A percentile compares a stretch with the other conserved stretches of the same genome.
Conservation (phyloP, 2,113 vertebrate genomes). For the Choloepus hoffmanni region DNA sequence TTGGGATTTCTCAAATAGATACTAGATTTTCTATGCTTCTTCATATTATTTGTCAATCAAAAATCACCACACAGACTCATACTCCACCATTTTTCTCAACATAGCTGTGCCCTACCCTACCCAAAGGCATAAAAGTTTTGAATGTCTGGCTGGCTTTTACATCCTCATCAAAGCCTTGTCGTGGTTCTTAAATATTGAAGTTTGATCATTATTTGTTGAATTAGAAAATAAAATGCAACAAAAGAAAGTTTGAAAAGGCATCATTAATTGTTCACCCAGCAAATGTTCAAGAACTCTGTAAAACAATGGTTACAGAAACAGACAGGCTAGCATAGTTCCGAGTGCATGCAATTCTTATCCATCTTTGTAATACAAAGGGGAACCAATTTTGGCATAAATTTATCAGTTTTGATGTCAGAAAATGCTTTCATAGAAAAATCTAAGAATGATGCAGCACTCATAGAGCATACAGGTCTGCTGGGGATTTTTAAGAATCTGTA, state of each 20-base stretch:
- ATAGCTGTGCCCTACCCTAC: background rate
- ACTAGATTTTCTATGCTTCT: background rate
- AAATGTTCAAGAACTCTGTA: background rate
- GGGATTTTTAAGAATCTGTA: constrained; percentile 30
- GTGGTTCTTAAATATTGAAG: constrained; percentile 28
- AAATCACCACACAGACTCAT: background rate
- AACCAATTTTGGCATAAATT: constrained; percentile 47
- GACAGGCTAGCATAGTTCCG: background rate
- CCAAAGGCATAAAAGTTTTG: background rate
- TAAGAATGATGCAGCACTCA: background rate
- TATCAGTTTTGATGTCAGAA: constrained; percentile 57
- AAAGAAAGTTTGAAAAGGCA: constrained; percentile 12
- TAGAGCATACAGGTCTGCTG: background rate
- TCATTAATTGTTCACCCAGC: background rate
- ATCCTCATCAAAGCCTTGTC: background rate
- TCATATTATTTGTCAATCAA: background rate
- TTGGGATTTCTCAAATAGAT: background rate
- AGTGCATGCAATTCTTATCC: background rate
- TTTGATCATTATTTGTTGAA: constrained; percentile 35
- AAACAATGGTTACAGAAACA: constrained; percentile 28
- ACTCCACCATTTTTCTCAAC: background rate
- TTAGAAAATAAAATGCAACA: constrained; percentile 21
- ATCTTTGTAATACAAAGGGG: background rate
- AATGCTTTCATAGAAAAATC: constrained; percentile 43
- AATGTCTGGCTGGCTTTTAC: background rate